Evolutionary conservation across 1,140 invertebrate genomes (phyloP), one percentile per base, ranked within the genome.

Genomic region (Orius insidiosus): DNA sequence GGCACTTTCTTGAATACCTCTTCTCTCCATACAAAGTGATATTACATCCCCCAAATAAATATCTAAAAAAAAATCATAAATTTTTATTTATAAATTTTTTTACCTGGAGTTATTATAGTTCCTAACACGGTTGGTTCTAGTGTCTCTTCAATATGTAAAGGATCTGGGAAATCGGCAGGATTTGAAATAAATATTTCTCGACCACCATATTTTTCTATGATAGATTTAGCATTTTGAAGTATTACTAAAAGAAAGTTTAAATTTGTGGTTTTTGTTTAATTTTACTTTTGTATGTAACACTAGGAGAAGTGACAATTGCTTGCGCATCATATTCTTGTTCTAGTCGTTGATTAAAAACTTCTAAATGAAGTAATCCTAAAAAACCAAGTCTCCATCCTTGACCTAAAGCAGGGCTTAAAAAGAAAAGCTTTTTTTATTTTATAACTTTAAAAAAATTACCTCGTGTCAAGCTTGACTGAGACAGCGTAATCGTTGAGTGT

Each of bases 401-500:
- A 9, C 95, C 95, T 38, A 98, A 64, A 3, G 90, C 90, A 48
- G 85, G 76, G 71, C 56, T 58, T 13, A 13, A 46, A 47, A 15
- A 45, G 30, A 5, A 6, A 5, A 5, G 10, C 10, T 5, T 2
- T 41, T 4, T 41, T 41, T 41, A 14, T 24, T 24, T 24, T 24
- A 7, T 24, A 7, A 24, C 7, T 24, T 24, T 24, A 7, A 4
- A 7, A 24, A 4, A 42, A 44, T 55, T 63, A 87, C 85, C 84
- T 93, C 1, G 76, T 77, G 63, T 95, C 89, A 15, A 75, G 55
- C 40, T 64, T 66, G 1, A 93, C 63, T 13, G 70, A 72, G 2
- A 98, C 90, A 56, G 86, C 89, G 40, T 84, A 80, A 68, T 98
- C 95, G 67, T 97, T 98, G n/a, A 98, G 64, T 13, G 75, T 69